Evolutionary conservation across 2,888 invertebrate genomes (phyloP).

Genomic region (Drosophila meridionalis): DNA sequence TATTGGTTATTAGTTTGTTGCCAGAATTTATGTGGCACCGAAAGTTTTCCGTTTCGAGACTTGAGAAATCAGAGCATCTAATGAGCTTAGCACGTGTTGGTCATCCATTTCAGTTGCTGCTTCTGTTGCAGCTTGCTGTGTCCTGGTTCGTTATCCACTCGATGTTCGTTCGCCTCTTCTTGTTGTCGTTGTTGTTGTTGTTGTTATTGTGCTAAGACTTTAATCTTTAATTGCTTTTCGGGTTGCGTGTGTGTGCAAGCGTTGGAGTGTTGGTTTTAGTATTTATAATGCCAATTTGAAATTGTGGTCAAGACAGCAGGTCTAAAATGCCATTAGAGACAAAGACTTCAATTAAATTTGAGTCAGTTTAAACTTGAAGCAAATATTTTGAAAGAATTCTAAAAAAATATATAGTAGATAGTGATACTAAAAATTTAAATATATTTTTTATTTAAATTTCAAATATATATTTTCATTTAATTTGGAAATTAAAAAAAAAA

Average conservation of each 20-base stretch:
- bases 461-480: too few relatives aligned
- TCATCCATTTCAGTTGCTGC: conserved; percentile 49
- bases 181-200: conserved; percentile 1
- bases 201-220: conserved; percentile 36
- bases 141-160: conserved; percentile 27
- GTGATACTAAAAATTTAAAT: too few relatives aligned
- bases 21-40: conserved; percentile 42
- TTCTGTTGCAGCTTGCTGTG: conserved; percentile 3
- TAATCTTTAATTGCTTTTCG: conserved; percentile 76
- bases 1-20: conserved; percentile 78
- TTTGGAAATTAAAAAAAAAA: too few relatives aligned
- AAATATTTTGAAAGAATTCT: too few relatives aligned
- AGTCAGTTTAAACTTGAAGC: neutral
- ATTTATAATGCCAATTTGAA: conserved; percentile 44
- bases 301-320: neutral
- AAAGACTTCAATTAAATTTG: neutral
- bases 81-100: conserved; percentile 79
- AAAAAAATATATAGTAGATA: too few relatives aligned
- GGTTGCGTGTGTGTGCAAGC: conserved; percentile 21
- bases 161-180: conserved; percentile 2
- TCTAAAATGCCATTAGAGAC: too few relatives aligned
- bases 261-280: conserved; percentile 34
- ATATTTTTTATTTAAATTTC: too few relatives aligned
- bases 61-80: conserved; percentile 69
- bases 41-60: conserved; percentile 24